Evolutionary conservation across 2,797 vertebrate species (phyloP).

Genomic region (Coreius guichenoti): DNA sequence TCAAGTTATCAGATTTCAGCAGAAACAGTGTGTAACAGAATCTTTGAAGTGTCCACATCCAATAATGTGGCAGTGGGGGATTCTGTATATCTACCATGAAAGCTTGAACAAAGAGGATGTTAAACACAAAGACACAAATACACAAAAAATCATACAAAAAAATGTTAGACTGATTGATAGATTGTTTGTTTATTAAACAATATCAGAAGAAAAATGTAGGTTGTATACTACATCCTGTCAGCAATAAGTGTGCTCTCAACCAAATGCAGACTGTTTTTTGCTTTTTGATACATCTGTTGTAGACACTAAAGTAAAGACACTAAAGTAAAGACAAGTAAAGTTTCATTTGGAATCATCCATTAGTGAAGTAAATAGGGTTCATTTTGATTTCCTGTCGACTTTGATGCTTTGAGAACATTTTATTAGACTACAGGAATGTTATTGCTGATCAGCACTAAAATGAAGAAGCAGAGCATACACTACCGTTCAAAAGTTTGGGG

Average conservation of each 20-base stretch:
- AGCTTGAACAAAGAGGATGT: conserved; percentile 1
- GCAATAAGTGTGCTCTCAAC: neutral
- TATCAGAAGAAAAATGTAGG: neutral
- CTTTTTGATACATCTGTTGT: neutral
- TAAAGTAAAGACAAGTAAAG: neutral
- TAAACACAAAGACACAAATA: neutral
- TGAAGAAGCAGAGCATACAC: neutral
- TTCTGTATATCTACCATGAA: neutral
- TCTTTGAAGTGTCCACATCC: conserved; percentile 27
- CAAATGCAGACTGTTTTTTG: neutral
- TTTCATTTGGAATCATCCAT: neutral
- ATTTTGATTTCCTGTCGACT: neutral
- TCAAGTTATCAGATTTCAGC: conserved; percentile 10
- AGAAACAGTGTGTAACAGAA: conserved; percentile 35
- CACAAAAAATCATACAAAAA: neutral
- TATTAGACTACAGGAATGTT: neutral
- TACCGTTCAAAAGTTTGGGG: neutral
- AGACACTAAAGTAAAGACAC: neutral
- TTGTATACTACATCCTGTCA: neutral
- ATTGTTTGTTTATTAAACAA: conserved; percentile 4
- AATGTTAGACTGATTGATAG: neutral
- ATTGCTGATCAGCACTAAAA: neutral
- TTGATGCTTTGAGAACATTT: neutral
- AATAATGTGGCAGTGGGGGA: conserved; percentile 21
- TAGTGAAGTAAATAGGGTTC: neutral